Conservation (phyloP, 2,797 vertebrate species). For the Cuculus canorus region DNA sequence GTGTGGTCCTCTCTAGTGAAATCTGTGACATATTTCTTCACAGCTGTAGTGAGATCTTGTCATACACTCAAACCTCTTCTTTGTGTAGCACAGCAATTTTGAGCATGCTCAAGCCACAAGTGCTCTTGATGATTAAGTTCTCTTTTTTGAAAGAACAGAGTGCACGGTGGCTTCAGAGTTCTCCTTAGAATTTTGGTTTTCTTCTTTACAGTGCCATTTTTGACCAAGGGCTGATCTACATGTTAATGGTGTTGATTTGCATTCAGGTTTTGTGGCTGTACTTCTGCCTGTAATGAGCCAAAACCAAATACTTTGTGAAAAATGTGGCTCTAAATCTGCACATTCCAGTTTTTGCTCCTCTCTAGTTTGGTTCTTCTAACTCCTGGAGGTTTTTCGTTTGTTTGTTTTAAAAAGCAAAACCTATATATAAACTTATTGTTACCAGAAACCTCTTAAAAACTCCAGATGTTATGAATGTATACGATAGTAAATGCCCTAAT, state of each 20-base stretch:
- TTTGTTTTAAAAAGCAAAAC: background rate
- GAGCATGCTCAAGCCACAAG: background rate
- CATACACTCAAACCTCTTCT: background rate
- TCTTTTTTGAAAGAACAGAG: background rate
- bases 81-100: background rate
- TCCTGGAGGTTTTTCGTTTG: background rate
- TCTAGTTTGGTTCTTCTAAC: background rate
- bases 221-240: background rate
- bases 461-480: background rate
- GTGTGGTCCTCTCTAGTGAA: background rate
- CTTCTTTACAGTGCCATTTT: background rate
- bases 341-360: background rate
- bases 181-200: background rate
- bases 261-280: background rate
- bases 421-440: background rate
- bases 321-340: background rate
- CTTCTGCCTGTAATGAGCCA: background rate
- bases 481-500: background rate
- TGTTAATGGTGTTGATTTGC: background rate
- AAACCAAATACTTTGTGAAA: background rate
- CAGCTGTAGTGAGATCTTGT: background rate
- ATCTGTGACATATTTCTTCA: background rate
- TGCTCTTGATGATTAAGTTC: background rate
- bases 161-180: background rate
- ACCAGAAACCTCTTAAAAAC: background rate